A percentile compares a stretch with the other conserved stretches of the same genome.
phyloP scores from a whole-genome alignment of 2,888 invertebrate genomes.

The Biston betularia region DNA sequence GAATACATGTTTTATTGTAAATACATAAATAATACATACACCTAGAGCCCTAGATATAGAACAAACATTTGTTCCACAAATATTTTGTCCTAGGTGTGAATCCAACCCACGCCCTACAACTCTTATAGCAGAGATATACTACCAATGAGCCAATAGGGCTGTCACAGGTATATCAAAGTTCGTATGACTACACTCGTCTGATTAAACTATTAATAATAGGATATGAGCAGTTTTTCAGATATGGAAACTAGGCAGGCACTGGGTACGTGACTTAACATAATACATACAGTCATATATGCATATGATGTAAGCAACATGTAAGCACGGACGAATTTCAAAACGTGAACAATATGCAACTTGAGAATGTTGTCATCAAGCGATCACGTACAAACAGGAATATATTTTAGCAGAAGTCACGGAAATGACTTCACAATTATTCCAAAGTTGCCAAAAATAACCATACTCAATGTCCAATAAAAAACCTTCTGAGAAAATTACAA shows the following conservation, averaged over 20 bases:
- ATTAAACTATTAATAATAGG: constrained; percentile 13
- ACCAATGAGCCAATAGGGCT: too few species aligned
- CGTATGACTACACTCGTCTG: not conserved
- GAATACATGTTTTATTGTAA: too few species aligned
- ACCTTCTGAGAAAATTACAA: constrained; percentile 37
- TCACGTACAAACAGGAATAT: not conserved
- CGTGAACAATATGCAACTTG: not conserved
- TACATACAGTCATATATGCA: constrained; percentile 2
- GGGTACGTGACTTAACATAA: not conserved
- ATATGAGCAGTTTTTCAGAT: constrained; percentile 20
- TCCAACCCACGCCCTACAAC: too few species aligned
- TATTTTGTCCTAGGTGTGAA: too few species aligned
- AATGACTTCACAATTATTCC: not conserved
- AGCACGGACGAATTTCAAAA: not conserved
- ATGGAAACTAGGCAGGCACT: constrained; percentile 14
- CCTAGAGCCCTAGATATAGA: too few species aligned
- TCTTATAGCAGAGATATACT: too few species aligned
- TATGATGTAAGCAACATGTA: not conserved
- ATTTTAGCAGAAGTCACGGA: constrained; percentile 1
- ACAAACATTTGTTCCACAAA: too few species aligned
- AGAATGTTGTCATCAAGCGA: not conserved
- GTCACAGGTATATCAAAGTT: too few species aligned
- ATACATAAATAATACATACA: too few species aligned
- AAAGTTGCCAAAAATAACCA: constrained; percentile 2
- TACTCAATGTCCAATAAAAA: constrained; percentile 8